Percentiles rank a stretch among this genome's conserved stretches.
phyloP scores from a whole-genome alignment of 2,797 vertebrate genomes.

The Sylvia borin region DNA sequence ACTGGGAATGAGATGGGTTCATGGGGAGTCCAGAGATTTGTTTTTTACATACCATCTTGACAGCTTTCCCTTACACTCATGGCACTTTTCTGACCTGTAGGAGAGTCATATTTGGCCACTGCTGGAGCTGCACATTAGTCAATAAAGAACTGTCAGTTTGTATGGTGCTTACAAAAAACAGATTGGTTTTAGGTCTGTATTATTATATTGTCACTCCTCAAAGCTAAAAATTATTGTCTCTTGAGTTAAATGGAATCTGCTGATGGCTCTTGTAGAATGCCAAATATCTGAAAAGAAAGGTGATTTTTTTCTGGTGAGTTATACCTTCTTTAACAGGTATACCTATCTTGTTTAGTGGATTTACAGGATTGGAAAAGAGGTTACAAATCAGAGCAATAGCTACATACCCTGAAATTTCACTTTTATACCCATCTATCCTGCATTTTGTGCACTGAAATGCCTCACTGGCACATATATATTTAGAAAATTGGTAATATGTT shows the following conservation, averaged over 20 bases:
- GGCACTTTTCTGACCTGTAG: rapidly evolving
- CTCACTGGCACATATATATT: not conserved
- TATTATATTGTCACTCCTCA: not conserved
- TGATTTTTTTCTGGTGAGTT: not conserved
- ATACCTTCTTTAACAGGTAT: not conserved
- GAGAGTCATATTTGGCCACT: not conserved
- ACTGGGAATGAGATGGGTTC: rapidly evolving
- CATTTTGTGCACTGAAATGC: not conserved
- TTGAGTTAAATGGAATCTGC: not conserved
- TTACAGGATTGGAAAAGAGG: not conserved
- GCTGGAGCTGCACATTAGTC: not conserved
- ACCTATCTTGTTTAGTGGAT: not conserved
- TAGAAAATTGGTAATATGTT: not conserved
- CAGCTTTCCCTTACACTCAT: not conserved
- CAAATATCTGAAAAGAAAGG: not conserved
- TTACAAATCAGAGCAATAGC: not conserved
- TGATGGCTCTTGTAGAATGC: not conserved
- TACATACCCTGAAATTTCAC: not conserved
- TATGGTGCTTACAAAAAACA: not conserved
- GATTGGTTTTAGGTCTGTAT: not conserved
- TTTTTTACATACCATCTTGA: not conserved
- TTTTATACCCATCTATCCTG: not conserved
- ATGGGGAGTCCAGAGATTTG: not conserved
- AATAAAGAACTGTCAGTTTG: not conserved
- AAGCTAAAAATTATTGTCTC: not conserved